These are phyloP conservation scores for Pterocles orientalis DNA, from an alignment of 2,113 vertebrate genomes.

Conservation along the genomic window DNA sequence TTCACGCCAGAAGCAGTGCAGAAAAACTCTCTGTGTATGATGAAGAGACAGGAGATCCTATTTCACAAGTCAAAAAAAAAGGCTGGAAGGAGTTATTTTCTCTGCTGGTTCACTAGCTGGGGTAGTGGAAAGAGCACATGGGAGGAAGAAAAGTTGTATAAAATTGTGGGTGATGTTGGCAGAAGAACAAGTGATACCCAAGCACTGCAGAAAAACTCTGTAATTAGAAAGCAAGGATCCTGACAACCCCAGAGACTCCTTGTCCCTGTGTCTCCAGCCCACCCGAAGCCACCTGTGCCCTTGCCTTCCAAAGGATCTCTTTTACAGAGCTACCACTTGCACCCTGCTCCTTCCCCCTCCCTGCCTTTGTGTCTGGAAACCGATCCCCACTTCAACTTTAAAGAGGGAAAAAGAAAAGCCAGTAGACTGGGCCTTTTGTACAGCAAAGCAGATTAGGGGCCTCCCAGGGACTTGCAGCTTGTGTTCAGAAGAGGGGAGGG, in stretches of 20 bases:
- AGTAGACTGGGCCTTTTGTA: conserved; percentile 46
- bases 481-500: neutral
- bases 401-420: conserved; percentile 52
- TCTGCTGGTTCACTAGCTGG: fast-evolving
- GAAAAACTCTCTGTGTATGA: neutral
- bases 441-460: conserved; percentile 59
- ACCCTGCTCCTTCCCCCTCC: neutral
- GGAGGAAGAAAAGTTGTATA: neutral
- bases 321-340: neutral
- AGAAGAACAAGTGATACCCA: neutral
- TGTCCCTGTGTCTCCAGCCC: neutral
- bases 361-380: neutral
- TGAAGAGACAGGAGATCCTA: neutral
- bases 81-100: neutral
- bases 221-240: neutral
- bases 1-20: neutral
- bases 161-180: neutral
- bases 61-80: neutral
- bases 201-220: neutral
- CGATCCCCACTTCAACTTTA: conserved; percentile 48
- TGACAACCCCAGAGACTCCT: neutral
- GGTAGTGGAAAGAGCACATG: neutral
- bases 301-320: neutral
- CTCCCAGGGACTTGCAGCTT: conserved; percentile 34
- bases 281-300: neutral